These are phyloP conservation scores for Lasioglossum figueresi DNA, from an alignment of 2,888 invertebrate species.

Conservation along the genomic window DNA sequence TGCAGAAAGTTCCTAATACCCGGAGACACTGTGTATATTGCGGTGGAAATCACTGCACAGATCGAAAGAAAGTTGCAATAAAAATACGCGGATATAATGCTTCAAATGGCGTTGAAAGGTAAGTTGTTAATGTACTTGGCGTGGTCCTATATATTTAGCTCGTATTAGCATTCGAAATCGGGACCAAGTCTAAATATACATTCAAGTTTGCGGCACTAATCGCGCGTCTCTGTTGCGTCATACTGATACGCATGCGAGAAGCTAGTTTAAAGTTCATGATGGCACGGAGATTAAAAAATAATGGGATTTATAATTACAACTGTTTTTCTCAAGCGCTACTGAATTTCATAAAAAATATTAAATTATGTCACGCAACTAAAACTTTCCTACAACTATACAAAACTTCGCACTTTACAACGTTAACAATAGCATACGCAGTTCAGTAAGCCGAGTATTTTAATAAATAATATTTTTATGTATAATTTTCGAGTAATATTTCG, in stretches of 20 bases:
- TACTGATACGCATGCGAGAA: conserved; percentile 18
- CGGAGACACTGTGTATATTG: neutral
- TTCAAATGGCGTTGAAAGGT: conserved; percentile 63
- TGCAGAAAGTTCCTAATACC: conserved; percentile 17
- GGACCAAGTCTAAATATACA: conserved; percentile 62
- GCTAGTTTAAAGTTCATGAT: conserved; percentile 5
- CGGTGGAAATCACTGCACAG: conserved; percentile 1
- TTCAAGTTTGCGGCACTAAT: conserved; percentile 33
- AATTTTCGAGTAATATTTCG: neutral
- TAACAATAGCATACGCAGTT: neutral
- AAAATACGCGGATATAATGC: conserved; percentile 28
- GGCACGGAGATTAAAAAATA: neutral
- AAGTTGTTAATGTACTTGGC: conserved; percentile 40
- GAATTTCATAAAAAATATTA: neutral
- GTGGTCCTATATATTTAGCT: conserved; percentile 25
- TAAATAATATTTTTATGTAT: neutral
- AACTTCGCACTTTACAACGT: neutral
- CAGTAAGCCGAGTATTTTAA: neutral
- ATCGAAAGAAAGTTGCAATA: conserved; percentile 39
- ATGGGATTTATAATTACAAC: neutral
- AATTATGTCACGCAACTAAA: neutral
- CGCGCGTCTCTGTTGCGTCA: conserved; percentile 58
- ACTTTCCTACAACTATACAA: neutral
- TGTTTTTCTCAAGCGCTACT: neutral
- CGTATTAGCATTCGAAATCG: conserved; percentile 25